A percentile compares a stretch with the other conserved stretches of the same genome.
Evolutionary conservation across 2,888 invertebrate genomes (phyloP).

Genomic region (Empis stercorea): DNA sequence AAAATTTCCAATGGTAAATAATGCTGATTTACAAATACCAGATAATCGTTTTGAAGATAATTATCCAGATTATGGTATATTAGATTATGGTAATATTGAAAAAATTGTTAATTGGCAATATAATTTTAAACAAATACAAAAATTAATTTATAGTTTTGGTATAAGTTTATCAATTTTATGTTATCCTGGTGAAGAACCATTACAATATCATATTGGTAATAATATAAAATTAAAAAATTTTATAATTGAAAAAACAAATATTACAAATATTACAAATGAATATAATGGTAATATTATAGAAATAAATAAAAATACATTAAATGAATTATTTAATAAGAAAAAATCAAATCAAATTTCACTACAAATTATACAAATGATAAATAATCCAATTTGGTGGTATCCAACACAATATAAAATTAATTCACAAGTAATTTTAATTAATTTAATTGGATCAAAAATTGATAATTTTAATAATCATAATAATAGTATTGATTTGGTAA

Average conservation of each 20-base stretch:
- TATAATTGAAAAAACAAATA: background rate
- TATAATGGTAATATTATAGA: background rate
- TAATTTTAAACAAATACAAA: constrained; percentile 1
- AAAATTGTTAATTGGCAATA: constrained; percentile 8
- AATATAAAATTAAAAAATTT: background rate
- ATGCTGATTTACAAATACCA: background rate
- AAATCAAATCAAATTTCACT: constrained; percentile 1
- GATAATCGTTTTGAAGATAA: constrained; percentile 6
- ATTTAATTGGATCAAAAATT: constrained; percentile 8
- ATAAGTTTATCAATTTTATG: background rate
- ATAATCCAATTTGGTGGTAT: constrained; percentile 23
- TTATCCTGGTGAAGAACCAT: background rate
- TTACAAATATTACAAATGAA: background rate
- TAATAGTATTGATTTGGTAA: background rate
- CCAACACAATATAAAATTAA: constrained; percentile 15
- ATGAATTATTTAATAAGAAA: background rate
- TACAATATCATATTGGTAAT: constrained; percentile 1
- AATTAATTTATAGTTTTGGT: constrained; percentile 5
- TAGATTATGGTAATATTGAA: constrained; percentile 6
- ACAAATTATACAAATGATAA: constrained; percentile 1
- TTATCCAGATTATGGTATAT: constrained; percentile 11
- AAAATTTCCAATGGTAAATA: constrained; percentile 3
- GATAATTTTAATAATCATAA: background rate
- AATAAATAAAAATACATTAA: background rate
- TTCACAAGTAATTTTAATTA: constrained; percentile 14